Base-by-base conservation (phyloP, 2,797 vertebrate species). In the Dipus sagitta region DNA sequence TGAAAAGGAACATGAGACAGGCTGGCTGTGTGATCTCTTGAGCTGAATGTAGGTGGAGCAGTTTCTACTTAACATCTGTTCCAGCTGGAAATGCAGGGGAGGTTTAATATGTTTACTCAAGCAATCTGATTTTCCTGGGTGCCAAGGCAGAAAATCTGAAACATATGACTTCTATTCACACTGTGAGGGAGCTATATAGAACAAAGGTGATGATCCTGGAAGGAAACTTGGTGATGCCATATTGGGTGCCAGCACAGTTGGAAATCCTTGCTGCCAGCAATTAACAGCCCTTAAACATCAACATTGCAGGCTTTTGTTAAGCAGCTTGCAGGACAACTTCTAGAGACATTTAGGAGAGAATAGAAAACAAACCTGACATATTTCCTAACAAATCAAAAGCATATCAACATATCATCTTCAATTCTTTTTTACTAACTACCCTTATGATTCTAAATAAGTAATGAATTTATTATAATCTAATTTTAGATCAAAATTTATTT, bases 11-110 rank as follows among this genome's bases (percentile, higher is more conserved):
- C 96, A 95, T 91, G 91, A 92, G 96, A 86, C 93, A 65, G 67
- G 91, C 47, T 94, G 67, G 86, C 94, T 95, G 95, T 90, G 78
- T 78, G 88, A 84, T 93, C 92, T 95, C 94, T 93, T 0, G 32
- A 92, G 95, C 93, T 97, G 94, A 97, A 97, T 94, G 95, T 96
- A 97, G 96, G 97, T 97, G 95, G 93, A 95, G 95, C 90, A 80
- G 84, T 77, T 96, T 91, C 81, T 95, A 93, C 77, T 95, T 97
- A 96, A 97, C 96, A 97, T 96, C 96, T 97, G 96, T 95, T 97
- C 94, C 91, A 65, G 88, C 92, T 97, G 91, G 79, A 96, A 93
- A 96, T 89, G 92, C 80, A 95, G 83, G 80, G 32, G 23, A 96
- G 91, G 94, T 91, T 96, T 96, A 96, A 97, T 86, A 91, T 92